Evolutionary conservation across 2,888 invertebrate genomes (phyloP).

Genomic region (Pyrochroa serraticornis): DNA sequence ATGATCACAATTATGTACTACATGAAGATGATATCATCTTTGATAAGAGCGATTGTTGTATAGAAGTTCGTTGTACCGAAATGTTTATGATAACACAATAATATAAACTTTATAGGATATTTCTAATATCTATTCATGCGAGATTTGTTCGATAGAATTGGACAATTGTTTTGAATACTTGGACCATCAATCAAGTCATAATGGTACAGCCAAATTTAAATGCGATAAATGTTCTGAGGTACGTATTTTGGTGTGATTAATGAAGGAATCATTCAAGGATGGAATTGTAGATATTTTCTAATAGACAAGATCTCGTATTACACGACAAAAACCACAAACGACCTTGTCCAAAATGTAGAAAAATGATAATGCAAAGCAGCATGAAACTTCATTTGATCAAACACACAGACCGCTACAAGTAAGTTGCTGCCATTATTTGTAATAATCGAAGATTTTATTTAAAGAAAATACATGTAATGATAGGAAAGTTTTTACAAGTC

Average conservation of each 20-base stretch:
- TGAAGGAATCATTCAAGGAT: too few relatives aligned
- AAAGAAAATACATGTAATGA: too few relatives aligned
- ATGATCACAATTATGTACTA: conserved; percentile 10
- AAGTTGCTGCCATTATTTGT: conserved; percentile 22
- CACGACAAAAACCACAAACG: conserved; percentile 44
- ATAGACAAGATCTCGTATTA: conserved; percentile 39
- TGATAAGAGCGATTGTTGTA: too few relatives aligned
- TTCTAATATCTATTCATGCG: conserved; percentile 37
- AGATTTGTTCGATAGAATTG: conserved; percentile 41
- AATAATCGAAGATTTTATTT: too few relatives aligned
- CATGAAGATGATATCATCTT: conserved; percentile 13
- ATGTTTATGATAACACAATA: conserved; percentile 2
- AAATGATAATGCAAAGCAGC: conserved; percentile 43
- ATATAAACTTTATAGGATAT: background rate
- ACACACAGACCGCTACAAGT: conserved; percentile 44
- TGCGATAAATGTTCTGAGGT: conserved; percentile 45
- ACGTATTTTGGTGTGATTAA: background rate
- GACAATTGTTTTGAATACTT: conserved; percentile 41
- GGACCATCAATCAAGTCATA: conserved; percentile 45
- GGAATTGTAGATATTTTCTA: conserved; percentile 37
- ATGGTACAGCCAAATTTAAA: conserved; percentile 44
- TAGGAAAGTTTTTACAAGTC: too few relatives aligned
- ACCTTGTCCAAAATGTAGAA: conserved; percentile 45
- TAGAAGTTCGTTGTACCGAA: background rate
- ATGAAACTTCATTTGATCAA: conserved; percentile 45